Base-by-base conservation (phyloP, 2,888 invertebrate species). In the Thymelicus acteon region DNA sequence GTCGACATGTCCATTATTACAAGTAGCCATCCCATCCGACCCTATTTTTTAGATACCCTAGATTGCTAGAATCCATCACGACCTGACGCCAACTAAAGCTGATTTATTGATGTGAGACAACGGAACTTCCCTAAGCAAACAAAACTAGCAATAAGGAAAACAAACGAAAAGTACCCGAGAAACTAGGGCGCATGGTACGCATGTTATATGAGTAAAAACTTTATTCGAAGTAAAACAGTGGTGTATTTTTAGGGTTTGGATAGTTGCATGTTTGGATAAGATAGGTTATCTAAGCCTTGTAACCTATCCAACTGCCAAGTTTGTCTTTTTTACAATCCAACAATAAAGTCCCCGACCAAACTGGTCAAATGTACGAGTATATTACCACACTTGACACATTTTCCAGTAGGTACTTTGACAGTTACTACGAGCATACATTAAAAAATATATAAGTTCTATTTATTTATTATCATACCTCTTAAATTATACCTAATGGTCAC, bases 41-140 rank as follows among this genome's bases (percentile, higher is more conserved):
- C 31, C 31, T 57, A 13, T 52, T 57, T 57, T 57, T 57, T 57
- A 57, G 57, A 37, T 57, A 57, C 31, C 13, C 31, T 37, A 57
- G 31, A 57, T 57, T 54, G 54, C 24, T 24, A 57, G 57, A 37
- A 57, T 37, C 57, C 57, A 57, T 57, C 57, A 37, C 57, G 31
- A 57, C 57, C 24, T 24, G 54, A 54, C 54, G 15, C 5, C 12
- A 57, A 57, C 57, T 57, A 57, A 57, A 37, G 31, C 57, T 57
- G 57, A 57, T 57, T 57, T 57, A 57, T 57, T 37, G 31, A 57
- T 57, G 57, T 57, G 57, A 57, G 57, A 57, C 57, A 57, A 37
- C 54, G 31, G 31, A 57, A 57, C 57, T 57, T 57, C 8, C 37
- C 31, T n/a, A 37, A 54, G 31, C 31, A 57, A 54, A 54, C 52